phyloP scores from a whole-genome alignment of 2,888 invertebrate species.

The Teinopalpus imperialis region DNA sequence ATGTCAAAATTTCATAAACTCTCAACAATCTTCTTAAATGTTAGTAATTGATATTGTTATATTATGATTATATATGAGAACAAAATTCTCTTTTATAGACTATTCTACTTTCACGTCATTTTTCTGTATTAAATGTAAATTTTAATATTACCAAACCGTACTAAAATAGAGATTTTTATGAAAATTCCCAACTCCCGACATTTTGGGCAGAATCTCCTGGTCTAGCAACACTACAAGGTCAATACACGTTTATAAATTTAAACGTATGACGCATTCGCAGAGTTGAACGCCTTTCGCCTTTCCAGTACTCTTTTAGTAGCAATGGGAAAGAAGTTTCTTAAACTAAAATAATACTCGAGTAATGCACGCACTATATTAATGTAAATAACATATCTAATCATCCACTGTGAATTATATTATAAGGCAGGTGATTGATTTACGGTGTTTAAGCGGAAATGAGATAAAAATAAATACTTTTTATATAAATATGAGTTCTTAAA shows the following conservation, averaged over 20 bases:
- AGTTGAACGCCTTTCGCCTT: slow-evolving; percentile 24
- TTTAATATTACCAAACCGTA: too few relatives aligned
- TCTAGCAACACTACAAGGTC: slow-evolving; percentile 17
- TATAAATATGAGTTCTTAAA: too few relatives aligned
- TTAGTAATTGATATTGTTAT: too few relatives aligned
- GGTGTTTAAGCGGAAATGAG: background rate
- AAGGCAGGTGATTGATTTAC: background rate
- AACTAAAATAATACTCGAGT: slow-evolving; percentile 11
- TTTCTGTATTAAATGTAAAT: too few relatives aligned
- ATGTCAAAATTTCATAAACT: too few relatives aligned
- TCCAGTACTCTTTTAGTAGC: slow-evolving; percentile 3
- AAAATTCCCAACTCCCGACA: background rate
- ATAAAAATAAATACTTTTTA: too few relatives aligned
- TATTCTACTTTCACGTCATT: too few relatives aligned
- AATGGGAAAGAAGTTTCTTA: slow-evolving; percentile 17
- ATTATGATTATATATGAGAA: too few relatives aligned
- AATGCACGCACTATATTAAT: slow-evolving; percentile 7
- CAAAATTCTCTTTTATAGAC: too few relatives aligned
- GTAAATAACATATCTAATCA: slow-evolving; percentile 9
- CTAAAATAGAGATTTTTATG: too few relatives aligned
- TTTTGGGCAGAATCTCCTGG: slow-evolving; percentile 4
- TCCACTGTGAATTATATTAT: slow-evolving; percentile 2
- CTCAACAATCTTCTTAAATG: too few relatives aligned
- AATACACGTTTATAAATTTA: slow-evolving; percentile 26
- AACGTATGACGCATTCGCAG: slow-evolving; percentile 23